Conservation (phyloP, 2,797 vertebrate species). For the Siniperca undulata region DNA sequence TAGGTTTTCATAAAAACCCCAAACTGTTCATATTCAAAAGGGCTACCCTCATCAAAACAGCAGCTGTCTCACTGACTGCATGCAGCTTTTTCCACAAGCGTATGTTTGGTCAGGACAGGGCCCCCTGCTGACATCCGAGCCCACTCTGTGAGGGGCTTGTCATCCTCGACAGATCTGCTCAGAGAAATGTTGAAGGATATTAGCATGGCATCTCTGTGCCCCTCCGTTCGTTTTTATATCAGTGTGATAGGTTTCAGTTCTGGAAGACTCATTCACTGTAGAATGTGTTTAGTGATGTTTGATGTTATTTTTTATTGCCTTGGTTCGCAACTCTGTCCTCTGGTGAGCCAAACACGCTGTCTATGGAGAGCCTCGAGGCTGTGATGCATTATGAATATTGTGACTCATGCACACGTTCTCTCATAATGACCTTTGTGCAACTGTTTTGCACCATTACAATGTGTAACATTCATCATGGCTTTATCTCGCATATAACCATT, state of each 20-base stretch:
- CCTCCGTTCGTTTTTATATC: conserved; percentile 9
- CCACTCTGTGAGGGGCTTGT: conserved; percentile 33
- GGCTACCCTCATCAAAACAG: conserved; percentile 38
- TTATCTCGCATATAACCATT: conserved; percentile 5
- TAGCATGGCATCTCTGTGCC: conserved; percentile 6
- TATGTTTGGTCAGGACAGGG: conserved; percentile 22
- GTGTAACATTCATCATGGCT: background rate
- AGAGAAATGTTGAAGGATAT: conserved; percentile 34
- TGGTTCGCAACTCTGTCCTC: conserved; percentile 8
- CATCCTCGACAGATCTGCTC: conserved; percentile 43
- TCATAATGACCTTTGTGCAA: conserved; percentile 40
- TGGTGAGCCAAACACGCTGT: conserved; percentile 1
- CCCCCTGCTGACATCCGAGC: conserved; percentile 36
- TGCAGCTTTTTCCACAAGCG: background rate
- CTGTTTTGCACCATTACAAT: conserved; percentile 24
- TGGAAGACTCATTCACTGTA: conserved; percentile 34
- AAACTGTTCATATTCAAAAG: conserved; percentile 18
- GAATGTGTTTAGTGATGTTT: conserved; percentile 31
- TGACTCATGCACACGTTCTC: conserved; percentile 6
- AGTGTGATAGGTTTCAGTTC: conserved; percentile 13
- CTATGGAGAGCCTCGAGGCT: conserved; percentile 15
- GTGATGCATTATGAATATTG: conserved; percentile 28
- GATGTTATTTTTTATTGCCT: conserved; percentile 31
- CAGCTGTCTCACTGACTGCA: conserved; percentile 32
- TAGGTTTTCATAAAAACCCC: conserved; percentile 1